A percentile compares a stretch with the other conserved stretches of the same genome.
These are phyloP conservation scores for Drosophila sproati DNA, from an alignment of 1,140 invertebrate genomes.

Conservation along the genomic window DNA sequence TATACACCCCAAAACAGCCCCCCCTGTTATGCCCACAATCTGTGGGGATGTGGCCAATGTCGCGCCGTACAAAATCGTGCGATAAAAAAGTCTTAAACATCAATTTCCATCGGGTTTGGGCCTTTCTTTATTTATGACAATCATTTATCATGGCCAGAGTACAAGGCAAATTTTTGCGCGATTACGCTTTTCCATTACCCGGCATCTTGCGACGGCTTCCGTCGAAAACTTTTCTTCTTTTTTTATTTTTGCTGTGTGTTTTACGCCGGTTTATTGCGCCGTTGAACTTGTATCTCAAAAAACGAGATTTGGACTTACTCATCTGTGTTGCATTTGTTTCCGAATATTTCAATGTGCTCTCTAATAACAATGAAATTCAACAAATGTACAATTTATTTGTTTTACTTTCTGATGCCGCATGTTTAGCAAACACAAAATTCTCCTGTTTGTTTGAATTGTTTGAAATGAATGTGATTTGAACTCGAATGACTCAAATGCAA, in stretches of 20 bases:
- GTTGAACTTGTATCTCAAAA: constrained; percentile 61
- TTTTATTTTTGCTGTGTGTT: constrained; percentile 5
- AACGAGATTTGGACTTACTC: constrained; percentile 35
- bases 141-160: constrained; percentile 74
- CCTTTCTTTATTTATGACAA: constrained; percentile 80
- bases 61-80: constrained; percentile 69
- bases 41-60: constrained; percentile 40
- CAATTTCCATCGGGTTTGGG: constrained; percentile 74
- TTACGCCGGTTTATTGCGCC: constrained; percentile 41
- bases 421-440: neutral
- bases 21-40: constrained; percentile 5
- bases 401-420: neutral
- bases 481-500: constrained; percentile 67
- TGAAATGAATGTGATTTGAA: constrained; percentile 41
- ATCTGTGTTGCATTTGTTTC: constrained; percentile 3
- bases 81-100: constrained; percentile 82
- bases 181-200: constrained; percentile 81
- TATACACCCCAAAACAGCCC: too few species aligned
- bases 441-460: constrained; percentile 42
- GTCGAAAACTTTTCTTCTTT: constrained; percentile 5
- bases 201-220: constrained; percentile 7
- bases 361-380: neutral
- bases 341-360: neutral
- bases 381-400: neutral
- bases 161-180: constrained; percentile 78